Percentiles rank a stretch among this genome's conserved stretches.
Evolutionary conservation across 37 sponge, comb jelly and placozoan genomes (phyloP).

Genomic region (Amphimedon queenslandica): DNA sequence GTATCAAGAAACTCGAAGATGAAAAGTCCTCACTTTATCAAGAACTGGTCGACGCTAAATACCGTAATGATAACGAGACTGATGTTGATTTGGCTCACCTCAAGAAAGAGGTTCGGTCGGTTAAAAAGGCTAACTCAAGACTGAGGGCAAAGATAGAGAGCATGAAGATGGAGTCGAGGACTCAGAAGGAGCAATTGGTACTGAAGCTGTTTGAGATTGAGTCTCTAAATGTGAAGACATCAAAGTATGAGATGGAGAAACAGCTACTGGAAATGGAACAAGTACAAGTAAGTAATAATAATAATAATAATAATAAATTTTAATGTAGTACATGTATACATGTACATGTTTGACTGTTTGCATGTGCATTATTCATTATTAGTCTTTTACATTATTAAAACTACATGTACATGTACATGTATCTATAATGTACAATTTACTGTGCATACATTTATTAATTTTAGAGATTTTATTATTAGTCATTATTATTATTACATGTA

Average conservation of each 20-base stretch:
- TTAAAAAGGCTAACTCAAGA: slow-evolving; percentile 30
- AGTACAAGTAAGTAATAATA: not conserved
- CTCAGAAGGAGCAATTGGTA: slow-evolving; percentile 59
- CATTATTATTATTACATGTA: too few species aligned
- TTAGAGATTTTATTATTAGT: too few species aligned
- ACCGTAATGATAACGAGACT: not conserved
- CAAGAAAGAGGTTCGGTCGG: slow-evolving; percentile 19
- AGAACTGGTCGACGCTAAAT: slow-evolving; percentile 39
- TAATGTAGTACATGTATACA: too few species aligned
- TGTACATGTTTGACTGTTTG: too few species aligned
- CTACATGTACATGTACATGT: too few species aligned
- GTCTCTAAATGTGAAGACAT: slow-evolving; percentile 27
- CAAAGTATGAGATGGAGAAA: slow-evolving; percentile 52
- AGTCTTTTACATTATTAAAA: too few species aligned
- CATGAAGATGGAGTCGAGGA: slow-evolving; percentile 25
- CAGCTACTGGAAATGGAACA: slow-evolving; percentile 29
- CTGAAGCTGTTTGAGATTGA: slow-evolving; percentile 70
- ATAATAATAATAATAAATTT: too few species aligned
- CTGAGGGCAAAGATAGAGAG: slow-evolving; percentile 32
- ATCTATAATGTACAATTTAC: too few species aligned
- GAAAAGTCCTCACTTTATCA: slow-evolving; percentile 57
- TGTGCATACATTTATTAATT: too few species aligned
- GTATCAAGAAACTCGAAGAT: slow-evolving; percentile 41
- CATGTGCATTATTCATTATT: too few species aligned
- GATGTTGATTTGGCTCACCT: slow-evolving; percentile 51